Base-by-base conservation (phyloP, 2,888 invertebrate species). In the Lasioglossum oenotherae region DNA sequence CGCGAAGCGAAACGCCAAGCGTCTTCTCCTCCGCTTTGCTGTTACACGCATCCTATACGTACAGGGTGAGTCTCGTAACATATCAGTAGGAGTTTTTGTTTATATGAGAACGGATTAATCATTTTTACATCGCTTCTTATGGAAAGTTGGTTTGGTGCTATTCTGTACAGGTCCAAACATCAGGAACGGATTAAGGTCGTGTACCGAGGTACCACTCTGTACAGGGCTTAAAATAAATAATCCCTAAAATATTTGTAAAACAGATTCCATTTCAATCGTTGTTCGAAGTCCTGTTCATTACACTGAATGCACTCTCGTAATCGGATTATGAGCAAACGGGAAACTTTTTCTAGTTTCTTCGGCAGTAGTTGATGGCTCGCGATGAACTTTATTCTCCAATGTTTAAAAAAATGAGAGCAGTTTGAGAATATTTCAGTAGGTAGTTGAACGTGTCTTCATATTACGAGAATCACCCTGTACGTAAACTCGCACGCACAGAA, bases 1-100 rank as follows among this genome's bases (percentile, higher is more conserved):
- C 82, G 82, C 78, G 60, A 78, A 53, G 60, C 77, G 57, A 78
- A 82, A 78, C 83, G 82, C 78, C 46, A 76, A 53, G 60, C 78
- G 57, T 72, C 53, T 53, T 53, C 53, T 53, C 53, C 53, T 53
- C 8, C 53, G 53, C 23, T 10, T 53, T 1, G 53, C 53, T 53
- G 23, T 23, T 53, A 53, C 53, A 23, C 53, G 53, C 53, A 10
- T 53, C 53, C 23, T 53, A 23, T 3, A 23, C 23, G 53, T 53
- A 53, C 53, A 53, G 53, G 53, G 53, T 53, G 41, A 44, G 41
- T 23, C 49, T 49, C 19, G 53, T 10, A 23, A 53, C 53, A 53
- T 35, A 35, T 35, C 35, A 35, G 3, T 35, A 35, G 35, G 35
- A 35, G 35, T 35, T 4, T 35, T 35, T 35, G 35, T 35, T 35